Evolutionary conservation across 2,797 vertebrate species (phyloP), one percentile per base, ranked within the genome.

Genomic region (Uromys caudimaculatus): DNA sequence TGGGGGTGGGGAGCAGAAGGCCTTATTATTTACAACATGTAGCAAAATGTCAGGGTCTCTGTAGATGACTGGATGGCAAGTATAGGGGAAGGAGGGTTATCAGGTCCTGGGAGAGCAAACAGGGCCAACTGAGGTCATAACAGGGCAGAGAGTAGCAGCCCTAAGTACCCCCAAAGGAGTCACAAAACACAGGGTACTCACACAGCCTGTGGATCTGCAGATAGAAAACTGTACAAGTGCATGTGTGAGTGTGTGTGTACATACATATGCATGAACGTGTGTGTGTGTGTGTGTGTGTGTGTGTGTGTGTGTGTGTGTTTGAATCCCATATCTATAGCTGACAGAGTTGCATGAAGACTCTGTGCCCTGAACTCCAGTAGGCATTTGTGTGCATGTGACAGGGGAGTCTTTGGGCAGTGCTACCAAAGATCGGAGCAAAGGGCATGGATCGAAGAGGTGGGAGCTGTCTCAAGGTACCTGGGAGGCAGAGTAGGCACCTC

Each of bases 391-490:
- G 11, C 24, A 7, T 69, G 47, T n/a, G 32, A 62, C 17, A 60
- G n/a, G 56, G 38, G 24, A 32, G 38, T 38, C 27, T 92, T 50
- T 76, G 71, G 17, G 44, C 56, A 87, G 47, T 38, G 1, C 56
- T 69, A 7, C 13, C 4, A 29, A 56, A 64, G 56, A n/a, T 38
- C 90, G 10, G 76, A 21, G 10, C 11, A 75, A 64, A 89, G 81
- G 58, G 23, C 3, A 0, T 56, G 71, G 35, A 16, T 54, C 54
- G 21, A 3, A 62, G 50, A 64, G 11, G 38, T 50, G 23, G 47
- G 21, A 54, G 44, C 32, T 75, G 3, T 24, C 58, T 73, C 0
- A 0, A 4, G 27, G 23, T 0, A 0, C n/a, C 62, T 38, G 50
- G 56, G 44, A 11, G 6, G 32, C 56, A 88, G 89, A 35, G 13